These are phyloP conservation scores for Oxyscelio sp. DNA, from an alignment of 2,888 invertebrate genomes.

Conservation along the genomic window DNA sequence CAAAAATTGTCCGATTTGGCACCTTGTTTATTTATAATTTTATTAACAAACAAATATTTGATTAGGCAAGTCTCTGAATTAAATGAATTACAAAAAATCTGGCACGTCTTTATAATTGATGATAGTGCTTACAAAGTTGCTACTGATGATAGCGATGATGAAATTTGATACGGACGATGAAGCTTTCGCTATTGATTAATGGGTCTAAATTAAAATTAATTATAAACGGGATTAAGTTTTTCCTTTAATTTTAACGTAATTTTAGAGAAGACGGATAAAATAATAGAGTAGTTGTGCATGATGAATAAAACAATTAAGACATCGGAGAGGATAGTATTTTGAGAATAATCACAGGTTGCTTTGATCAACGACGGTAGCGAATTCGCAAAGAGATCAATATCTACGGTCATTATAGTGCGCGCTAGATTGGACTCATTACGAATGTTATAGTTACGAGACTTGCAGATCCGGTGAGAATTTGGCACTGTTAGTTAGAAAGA, in stretches of 20 bases:
- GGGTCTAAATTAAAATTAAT: too few relatives aligned
- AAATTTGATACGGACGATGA: background rate
- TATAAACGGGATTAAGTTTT: background rate
- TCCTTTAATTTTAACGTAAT: background rate
- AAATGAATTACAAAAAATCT: too few relatives aligned
- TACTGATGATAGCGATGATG: too few relatives aligned
- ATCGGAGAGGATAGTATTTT: slow-evolving; percentile 36
- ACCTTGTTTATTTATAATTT: slow-evolving; percentile 24
- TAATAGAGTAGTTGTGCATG: slow-evolving; percentile 15
- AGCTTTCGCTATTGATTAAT: too few relatives aligned
- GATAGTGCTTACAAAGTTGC: too few relatives aligned
- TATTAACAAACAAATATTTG: slow-evolving; percentile 13
- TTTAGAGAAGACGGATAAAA: slow-evolving; percentile 9
- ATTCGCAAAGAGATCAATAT: slow-evolving; percentile 58
- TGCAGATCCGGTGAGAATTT: slow-evolving; percentile 40
- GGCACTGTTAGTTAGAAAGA: slow-evolving; percentile 48
- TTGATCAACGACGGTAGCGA: slow-evolving; percentile 44
- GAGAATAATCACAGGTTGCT: slow-evolving; percentile 48
- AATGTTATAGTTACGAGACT: slow-evolving; percentile 39
- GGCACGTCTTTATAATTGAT: too few relatives aligned
- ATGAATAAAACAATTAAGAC: slow-evolving; percentile 57
- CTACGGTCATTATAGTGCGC: slow-evolving; percentile 50
- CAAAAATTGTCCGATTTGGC: slow-evolving; percentile 16
- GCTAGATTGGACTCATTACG: slow-evolving; percentile 52
- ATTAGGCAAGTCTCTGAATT: background rate